Evolutionary conservation across 64 coral and sea anemone genomes (phyloP), one percentile per base, ranked within the genome.

Genomic region (Catalaphyllia jardinei): DNA sequence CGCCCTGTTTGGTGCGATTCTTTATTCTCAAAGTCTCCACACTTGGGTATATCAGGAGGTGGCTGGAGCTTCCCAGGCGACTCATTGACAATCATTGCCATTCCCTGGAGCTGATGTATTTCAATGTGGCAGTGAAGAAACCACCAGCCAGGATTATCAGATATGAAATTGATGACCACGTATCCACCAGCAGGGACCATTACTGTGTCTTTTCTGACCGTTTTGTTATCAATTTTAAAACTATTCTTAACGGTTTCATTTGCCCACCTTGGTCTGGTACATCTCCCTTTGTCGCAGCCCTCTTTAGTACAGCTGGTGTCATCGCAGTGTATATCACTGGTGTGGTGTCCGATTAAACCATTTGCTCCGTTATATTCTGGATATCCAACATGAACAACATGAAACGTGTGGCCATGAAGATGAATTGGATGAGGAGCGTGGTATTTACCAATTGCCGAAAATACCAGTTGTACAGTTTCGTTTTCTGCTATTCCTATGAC

Each of bases 51-150:
- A 60, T 35, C 19, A 0, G 79, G 79, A 42, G 79, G 79, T 63
- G 33, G 29, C 1, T 42, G 15, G 5, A 35, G 33, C 33, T 10
- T 0, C 10, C 31, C 15, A 22, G 57, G 8, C 20, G 79, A 18
- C 25, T 92, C 71, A 29, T 89, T 91, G 14, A 94, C 72, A 27
- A 94, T 90, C 15, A 94, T 2, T 31, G 52, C 55, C 93, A 94
- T 94, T 52, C 93, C 93, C 24, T 91, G 82, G 10, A 71, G 27
- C 39, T 80, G 75, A 54, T 94, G 93, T 10, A 89, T 19, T 13
- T 79, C 83, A 39, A 74, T 80, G 88, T 94, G 93, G 79, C 93
- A 94, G 80, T 94, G 93, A 74, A 94, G 77, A 22, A 91, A 80
- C 88, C 93, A 94, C 33, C 87, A 90, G 24, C 93, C 92, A 52